Evolutionary conservation across 23 tunicate species (phyloP), one percentile per base, ranked within the genome.

Genomic region (Diplosoma virens): DNA sequence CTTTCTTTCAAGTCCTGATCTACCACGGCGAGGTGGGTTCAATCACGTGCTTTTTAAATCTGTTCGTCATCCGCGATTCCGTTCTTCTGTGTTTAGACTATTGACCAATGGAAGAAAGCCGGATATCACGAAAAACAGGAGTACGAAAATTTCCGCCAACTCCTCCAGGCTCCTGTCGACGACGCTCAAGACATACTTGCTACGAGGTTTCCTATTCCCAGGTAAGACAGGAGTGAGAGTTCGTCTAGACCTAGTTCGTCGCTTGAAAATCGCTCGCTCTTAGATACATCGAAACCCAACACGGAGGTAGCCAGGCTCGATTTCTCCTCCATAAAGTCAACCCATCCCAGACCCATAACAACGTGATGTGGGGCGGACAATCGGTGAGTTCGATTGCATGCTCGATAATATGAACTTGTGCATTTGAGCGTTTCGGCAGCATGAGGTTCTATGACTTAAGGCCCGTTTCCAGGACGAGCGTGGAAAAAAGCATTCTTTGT

Each of bases 141-240:
- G 73, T 94, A 94, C 52, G 95, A 82, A 79, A 87, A 83, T 34
- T 94, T 94, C 78, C 67, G 81, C 14, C 95, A 87, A 72, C 76
- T 94, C 20, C 17, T 94, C 77, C 99, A 88, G 52, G 99, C 99
- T 0, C 99, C 99, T 9, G 75, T 89, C 11, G 92, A 89, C 34
- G 99, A 95, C 71, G 96, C 99, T 1, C 96, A 89, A 33, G 99
- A 95, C 47, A 95, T 91, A 47, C 81, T 95, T 17, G 96, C 96
- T 2, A 86, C 95, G 26, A 55, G 99, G 35, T 95, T 95, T 73
- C 99, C 99, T 3, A 95, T 95, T 77, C 99, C 99, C 28, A 86
- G 99, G 90, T 95, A 29, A 9, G 5, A 27, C 14, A n/a, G n/a
- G n/a, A n/a, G n/a, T n/a, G n/a, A 7, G 50, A 14, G 50, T 41